Conservation (phyloP, 2,797 vertebrate species). For the Valencia hispanica region DNA sequence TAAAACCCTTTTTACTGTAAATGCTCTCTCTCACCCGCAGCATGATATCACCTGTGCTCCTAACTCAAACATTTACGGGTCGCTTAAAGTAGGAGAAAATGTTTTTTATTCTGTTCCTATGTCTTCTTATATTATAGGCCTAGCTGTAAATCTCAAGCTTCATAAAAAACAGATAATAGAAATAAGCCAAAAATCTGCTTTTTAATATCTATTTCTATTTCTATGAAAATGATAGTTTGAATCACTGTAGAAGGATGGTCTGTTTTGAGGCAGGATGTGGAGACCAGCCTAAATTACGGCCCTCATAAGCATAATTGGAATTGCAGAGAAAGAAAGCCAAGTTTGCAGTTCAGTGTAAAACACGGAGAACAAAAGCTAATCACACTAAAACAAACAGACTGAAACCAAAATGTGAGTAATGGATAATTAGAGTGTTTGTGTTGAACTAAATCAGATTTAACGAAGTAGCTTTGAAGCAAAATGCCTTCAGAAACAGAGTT, state of each 20-base stretch:
- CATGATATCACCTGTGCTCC: too few relatives aligned
- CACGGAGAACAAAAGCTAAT: slow-evolving; percentile 56
- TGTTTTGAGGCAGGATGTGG: slow-evolving; percentile 17
- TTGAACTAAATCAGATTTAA: slow-evolving; percentile 26
- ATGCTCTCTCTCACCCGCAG: too few relatives aligned
- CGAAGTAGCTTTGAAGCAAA: slow-evolving; percentile 28
- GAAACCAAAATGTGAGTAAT: slow-evolving; percentile 27
- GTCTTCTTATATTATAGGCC: too few relatives aligned
- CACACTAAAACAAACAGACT: slow-evolving; percentile 30
- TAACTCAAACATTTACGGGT: too few relatives aligned
- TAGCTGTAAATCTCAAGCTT: too few relatives aligned
- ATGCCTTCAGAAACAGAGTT: slow-evolving; percentile 4
- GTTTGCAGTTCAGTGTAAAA: slow-evolving; percentile 60
- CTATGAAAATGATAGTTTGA: slow-evolving; percentile 13
- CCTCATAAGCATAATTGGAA: slow-evolving; percentile 39
- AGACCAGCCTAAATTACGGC: slow-evolving; percentile 26
- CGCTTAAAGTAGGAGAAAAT: too few relatives aligned
- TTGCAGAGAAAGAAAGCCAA: slow-evolving; percentile 45
- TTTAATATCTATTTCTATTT: slow-evolving; percentile 5
- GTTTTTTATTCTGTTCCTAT: too few relatives aligned
- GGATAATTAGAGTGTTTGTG: slow-evolving; percentile 24
- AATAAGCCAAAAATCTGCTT: not conserved
- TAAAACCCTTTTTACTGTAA: too few relatives aligned
- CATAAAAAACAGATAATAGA: slow-evolving; percentile 3
- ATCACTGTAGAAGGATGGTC: not conserved